Evolutionary conservation across 1,140 invertebrate species (phyloP).

Genomic region (Ceratoteleas bidentatus): DNA sequence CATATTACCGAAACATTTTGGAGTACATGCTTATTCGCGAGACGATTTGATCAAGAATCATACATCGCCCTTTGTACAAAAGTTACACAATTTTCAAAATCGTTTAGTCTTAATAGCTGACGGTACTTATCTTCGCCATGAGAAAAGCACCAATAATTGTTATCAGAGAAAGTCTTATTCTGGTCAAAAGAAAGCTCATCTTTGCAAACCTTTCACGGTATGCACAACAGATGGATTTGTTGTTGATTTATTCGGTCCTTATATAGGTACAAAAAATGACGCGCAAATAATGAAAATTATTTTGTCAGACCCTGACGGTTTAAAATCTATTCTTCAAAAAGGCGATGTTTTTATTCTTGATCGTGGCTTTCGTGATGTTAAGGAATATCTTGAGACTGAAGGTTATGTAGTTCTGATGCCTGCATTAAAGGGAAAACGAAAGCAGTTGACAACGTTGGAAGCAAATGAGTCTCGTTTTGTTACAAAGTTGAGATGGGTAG

Average conservation of each 20-base stretch:
- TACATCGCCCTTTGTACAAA: conserved; percentile 24
- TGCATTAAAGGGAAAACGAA: conserved; percentile 64
- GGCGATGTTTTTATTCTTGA: conserved; percentile 27
- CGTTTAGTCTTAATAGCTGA: conserved; percentile 30
- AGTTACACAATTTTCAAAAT: conserved; percentile 14
- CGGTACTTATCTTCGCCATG: conserved; percentile 41
- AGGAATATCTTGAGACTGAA: conserved; percentile 10
- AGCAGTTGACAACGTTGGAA: conserved; percentile 68
- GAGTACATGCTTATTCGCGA: background rate
- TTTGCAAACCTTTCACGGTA: conserved; percentile 45
- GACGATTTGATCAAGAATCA: conserved; percentile 16
- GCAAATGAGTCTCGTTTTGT: conserved; percentile 71
- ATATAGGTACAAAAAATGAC: conserved; percentile 10
- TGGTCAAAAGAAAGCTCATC: conserved; percentile 69
- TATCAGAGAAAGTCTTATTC: conserved; percentile 51
- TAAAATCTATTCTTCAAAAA: background rate
- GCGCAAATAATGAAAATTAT: conserved; percentile 25
- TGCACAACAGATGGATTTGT: conserved; percentile 50
- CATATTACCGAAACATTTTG: conserved; percentile 11
- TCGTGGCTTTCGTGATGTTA: conserved; percentile 19
- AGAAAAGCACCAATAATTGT: conserved; percentile 37
- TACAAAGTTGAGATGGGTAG: conserved; percentile 69
- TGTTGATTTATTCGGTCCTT: background rate
- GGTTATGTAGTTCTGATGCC: conserved; percentile 67
- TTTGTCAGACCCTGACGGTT: background rate